Percentiles rank a stretch among this genome's conserved stretches.
These are phyloP conservation scores for Pristionchus maxplancki DNA, from an alignment of 2,888 invertebrate genomes.

Conservation along the genomic window DNA sequence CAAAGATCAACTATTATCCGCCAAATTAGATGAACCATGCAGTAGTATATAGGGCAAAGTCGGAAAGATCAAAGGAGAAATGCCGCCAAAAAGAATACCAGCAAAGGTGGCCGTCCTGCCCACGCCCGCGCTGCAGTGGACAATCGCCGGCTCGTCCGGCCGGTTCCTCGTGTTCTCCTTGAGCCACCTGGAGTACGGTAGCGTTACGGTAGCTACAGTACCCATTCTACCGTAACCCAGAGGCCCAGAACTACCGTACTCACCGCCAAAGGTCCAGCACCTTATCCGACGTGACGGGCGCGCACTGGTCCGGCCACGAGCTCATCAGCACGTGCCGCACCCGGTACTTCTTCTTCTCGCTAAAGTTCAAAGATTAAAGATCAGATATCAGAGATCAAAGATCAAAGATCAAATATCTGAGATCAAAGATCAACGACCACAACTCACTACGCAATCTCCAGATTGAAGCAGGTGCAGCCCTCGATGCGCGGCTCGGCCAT, in stretches of 20 bases:
- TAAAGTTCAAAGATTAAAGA: too few relatives aligned
- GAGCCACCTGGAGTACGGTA: neutral
- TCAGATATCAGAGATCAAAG: too few relatives aligned
- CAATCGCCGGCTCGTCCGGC: constrained; percentile 43
- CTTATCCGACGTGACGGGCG: constrained; percentile 46
- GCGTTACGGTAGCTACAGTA: too few relatives aligned
- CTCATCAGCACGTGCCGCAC: constrained; percentile 33
- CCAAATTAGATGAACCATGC: too few relatives aligned
- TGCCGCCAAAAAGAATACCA: neutral
- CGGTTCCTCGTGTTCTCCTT: neutral
- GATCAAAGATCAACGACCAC: neutral
- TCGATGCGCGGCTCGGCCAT: neutral
- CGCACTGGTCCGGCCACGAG: constrained; percentile 57
- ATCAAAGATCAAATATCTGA: neutral
- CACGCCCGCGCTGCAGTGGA: constrained; percentile 58
- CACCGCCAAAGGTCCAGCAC: constrained; percentile 48
- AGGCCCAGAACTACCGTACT: too few relatives aligned
- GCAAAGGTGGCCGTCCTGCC: constrained; percentile 56
- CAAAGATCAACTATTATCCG: constrained; percentile 9
- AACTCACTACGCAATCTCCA: constrained; percentile 22
- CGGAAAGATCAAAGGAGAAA: too few relatives aligned
- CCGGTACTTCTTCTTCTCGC: neutral
- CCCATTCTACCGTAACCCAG: too few relatives aligned
- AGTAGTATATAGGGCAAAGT: too few relatives aligned
- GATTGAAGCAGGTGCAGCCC: neutral